These are phyloP conservation scores for Acronicta aceris DNA, from an alignment of 2,888 invertebrate species.

Conservation along the genomic window DNA sequence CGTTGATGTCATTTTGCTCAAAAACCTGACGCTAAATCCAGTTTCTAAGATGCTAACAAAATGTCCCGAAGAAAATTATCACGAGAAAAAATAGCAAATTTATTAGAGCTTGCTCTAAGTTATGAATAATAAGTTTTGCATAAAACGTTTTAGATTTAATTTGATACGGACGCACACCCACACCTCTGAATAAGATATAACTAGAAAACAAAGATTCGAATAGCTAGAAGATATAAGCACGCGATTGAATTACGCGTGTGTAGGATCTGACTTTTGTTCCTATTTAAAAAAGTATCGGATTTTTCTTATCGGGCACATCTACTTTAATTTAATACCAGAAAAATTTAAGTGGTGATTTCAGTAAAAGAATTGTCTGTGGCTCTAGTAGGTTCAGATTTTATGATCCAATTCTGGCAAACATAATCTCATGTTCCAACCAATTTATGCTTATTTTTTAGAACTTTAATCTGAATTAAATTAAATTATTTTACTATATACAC, in stretches of 20 bases:
- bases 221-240: slow-evolving; percentile 43
- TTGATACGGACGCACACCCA: slow-evolving; percentile 51
- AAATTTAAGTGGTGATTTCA: slow-evolving; percentile 45
- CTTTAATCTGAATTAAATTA: too few species aligned
- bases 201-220: slow-evolving; percentile 39
- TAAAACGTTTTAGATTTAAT: slow-evolving; percentile 53
- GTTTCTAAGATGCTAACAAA: slow-evolving; percentile 48
- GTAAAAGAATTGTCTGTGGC: slow-evolving; percentile 16
- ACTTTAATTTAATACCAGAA: slow-evolving; percentile 42
- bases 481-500: too few species aligned
- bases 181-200: slow-evolving; percentile 28
- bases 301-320: slow-evolving; percentile 43
- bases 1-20: slow-evolving; percentile 63
- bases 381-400: slow-evolving; percentile 15
- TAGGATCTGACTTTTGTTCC: slow-evolving; percentile 42
- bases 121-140: slow-evolving; percentile 54
- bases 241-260: slow-evolving; percentile 51
- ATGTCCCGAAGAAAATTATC: slow-evolving; percentile 48
- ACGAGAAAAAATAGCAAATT: slow-evolving; percentile 41
- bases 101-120: slow-evolving; percentile 32
- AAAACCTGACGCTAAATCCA: slow-evolving; percentile 46
- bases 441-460: too few species aligned
- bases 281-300: slow-evolving; percentile 45
- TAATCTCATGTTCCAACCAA: slow-evolving; percentile 26
- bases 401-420: slow-evolving; percentile 16